Evolutionary conservation across 2,888 invertebrate species (phyloP).

Genomic region (Andrena camellia): DNA sequence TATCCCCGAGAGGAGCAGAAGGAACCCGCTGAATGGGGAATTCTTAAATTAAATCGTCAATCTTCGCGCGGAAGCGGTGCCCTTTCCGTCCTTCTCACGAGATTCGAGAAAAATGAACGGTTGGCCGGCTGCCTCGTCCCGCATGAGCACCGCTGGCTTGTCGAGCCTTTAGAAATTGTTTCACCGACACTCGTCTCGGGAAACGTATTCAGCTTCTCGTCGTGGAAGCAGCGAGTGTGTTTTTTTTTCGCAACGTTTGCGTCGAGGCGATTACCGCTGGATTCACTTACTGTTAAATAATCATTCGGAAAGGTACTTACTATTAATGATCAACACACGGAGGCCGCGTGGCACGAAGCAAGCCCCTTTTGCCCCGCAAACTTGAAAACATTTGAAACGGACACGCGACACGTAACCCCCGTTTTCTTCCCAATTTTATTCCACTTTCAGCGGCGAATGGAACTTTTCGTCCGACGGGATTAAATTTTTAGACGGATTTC

Average conservation of each 20-base stretch:
- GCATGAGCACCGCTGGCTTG: conserved; percentile 35
- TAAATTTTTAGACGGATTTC: conserved; percentile 21
- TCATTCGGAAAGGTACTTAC: conserved; percentile 2
- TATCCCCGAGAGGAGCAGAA: conserved; percentile 1
- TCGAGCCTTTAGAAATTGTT: conserved; percentile 54
- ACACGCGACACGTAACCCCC: neutral
- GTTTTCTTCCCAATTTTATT: neutral
- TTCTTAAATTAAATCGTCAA: conserved; percentile 67
- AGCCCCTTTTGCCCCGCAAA: neutral
- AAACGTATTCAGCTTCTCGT: conserved; percentile 51
- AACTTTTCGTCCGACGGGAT: neutral
- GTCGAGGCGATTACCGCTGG: neutral
- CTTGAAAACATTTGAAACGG: neutral
- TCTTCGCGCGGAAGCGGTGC: conserved; percentile 35
- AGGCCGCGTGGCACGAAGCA: neutral
- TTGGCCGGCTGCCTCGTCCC: neutral
- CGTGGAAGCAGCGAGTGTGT: conserved; percentile 26
- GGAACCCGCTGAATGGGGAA: conserved; percentile 57
- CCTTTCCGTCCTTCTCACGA: conserved; percentile 45
- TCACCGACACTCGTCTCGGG: conserved; percentile 53
- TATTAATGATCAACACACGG: neutral
- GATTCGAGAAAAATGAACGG: conserved; percentile 16
- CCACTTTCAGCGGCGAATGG: conserved; percentile 4
- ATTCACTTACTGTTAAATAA: conserved; percentile 30
- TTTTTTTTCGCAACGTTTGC: conserved; percentile 14